These are phyloP conservation scores for Orthosia gothica DNA, from an alignment of 2,888 invertebrate species.

Conservation along the genomic window DNA sequence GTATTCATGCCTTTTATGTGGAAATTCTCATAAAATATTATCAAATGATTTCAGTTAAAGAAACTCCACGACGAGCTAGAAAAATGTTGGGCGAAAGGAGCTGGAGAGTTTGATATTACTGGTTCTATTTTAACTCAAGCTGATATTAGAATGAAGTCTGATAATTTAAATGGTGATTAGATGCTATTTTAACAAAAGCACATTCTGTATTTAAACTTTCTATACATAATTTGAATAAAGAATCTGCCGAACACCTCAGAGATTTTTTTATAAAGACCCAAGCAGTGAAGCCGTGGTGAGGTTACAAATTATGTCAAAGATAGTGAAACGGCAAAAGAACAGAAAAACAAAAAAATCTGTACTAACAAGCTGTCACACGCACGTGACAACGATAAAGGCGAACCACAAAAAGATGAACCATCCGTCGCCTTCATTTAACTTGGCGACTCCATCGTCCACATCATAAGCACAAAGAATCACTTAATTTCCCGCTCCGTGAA, in stretches of 20 bases:
- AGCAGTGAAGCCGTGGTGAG: background rate
- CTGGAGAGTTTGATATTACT: background rate
- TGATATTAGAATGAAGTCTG: background rate
- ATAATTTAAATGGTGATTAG: background rate
- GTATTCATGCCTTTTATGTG: constrained; percentile 47
- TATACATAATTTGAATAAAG: too few species aligned
- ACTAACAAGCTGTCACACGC: background rate
- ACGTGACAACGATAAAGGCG: constrained; percentile 21
- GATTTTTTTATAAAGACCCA: too few species aligned
- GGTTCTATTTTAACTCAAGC: background rate
- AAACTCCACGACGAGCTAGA: background rate
- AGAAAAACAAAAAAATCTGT: background rate
- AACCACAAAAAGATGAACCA: constrained; percentile 29
- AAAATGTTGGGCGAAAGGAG: background rate
- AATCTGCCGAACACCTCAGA: too few species aligned
- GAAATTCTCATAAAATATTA: constrained; percentile 45
- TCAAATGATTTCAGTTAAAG: constrained; percentile 32
- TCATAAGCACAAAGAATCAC: constrained; percentile 63
- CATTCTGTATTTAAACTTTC: too few species aligned
- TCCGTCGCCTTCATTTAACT: constrained; percentile 45
- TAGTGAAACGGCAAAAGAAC: background rate
- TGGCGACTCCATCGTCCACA: constrained; percentile 41
- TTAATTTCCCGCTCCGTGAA: constrained; percentile 63
- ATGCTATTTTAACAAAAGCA: background rate
- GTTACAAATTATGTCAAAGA: background rate